phyloP scores from a whole-genome alignment of 2,888 invertebrate genomes.

The Mesorhabditis belari region DNA sequence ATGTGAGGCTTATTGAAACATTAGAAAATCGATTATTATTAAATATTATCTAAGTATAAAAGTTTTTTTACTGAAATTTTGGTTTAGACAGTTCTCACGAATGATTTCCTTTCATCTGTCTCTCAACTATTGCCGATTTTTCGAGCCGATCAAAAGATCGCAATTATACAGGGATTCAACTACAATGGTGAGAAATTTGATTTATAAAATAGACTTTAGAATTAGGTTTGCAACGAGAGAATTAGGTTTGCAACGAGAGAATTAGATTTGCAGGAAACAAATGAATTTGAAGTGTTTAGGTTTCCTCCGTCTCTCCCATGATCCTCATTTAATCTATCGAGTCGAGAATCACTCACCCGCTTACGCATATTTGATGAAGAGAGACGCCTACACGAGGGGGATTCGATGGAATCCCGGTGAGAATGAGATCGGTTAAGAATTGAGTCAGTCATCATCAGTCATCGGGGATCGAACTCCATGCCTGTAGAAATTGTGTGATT shows the following conservation, averaged over 20 bases:
- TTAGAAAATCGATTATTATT: too few relatives aligned
- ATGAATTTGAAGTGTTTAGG: slow-evolving; percentile 7
- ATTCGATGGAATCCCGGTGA: slow-evolving; percentile 1
- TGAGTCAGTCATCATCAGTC: too few relatives aligned
- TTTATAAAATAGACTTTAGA: background rate
- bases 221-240: too few relatives aligned
- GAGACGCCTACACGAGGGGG: slow-evolving; percentile 9
- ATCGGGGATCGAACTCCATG: too few relatives aligned
- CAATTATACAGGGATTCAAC: slow-evolving; percentile 27
- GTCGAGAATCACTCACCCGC: slow-evolving; percentile 17
- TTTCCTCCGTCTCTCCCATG: slow-evolving; percentile 16
- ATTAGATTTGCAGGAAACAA: background rate
- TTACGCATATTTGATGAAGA: slow-evolving; percentile 25
- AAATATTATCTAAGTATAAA: background rate
- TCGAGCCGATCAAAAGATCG: slow-evolving; percentile 10
- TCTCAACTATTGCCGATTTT: slow-evolving; percentile 16
- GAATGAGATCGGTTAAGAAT: background rate
- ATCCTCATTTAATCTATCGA: slow-evolving; percentile 18
- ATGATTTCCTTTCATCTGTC: slow-evolving; percentile 27
- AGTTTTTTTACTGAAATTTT: background rate
- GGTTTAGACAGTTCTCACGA: slow-evolving; percentile 11
- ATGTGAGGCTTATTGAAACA: slow-evolving; percentile 7
- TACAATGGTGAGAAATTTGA: slow-evolving; percentile 18
- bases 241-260: too few relatives aligned
- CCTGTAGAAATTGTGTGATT: too few relatives aligned